A percentile compares a stretch with the other conserved stretches of the same genome.
Evolutionary conservation across 2,888 invertebrate species (phyloP).

Genomic region (Matsumyia berberina): DNA sequence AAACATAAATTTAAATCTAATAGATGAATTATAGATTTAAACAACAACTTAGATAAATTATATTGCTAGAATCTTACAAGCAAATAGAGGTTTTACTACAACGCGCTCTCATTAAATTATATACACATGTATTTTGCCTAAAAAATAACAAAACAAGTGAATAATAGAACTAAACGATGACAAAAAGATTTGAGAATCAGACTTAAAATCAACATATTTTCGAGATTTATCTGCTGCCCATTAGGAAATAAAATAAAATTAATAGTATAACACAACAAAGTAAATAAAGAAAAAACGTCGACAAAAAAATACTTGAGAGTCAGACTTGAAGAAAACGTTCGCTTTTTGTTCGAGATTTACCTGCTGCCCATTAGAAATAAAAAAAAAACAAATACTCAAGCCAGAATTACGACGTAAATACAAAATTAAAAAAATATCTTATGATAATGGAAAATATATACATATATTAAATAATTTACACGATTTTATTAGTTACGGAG

Average conservation of each 20-base stretch:
- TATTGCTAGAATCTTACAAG: conserved; percentile 44
- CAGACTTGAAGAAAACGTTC: conserved; percentile 18
- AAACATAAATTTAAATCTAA: conserved; percentile 19
- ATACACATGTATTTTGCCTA: conserved; percentile 48
- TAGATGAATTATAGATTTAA: conserved; percentile 56
- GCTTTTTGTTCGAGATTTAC: conserved; percentile 14
- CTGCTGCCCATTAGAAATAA: conserved; percentile 17
- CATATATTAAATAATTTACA: background rate
- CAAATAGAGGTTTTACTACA: conserved; percentile 49
- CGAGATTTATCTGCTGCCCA: too few species aligned
- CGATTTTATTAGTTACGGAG: too few species aligned
- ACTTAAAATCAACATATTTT: too few species aligned
- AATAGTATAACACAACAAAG: background rate
- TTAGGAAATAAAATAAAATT: too few species aligned
- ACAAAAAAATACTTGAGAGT: conserved; percentile 27
- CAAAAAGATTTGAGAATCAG: too few species aligned
- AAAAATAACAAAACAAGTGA: conserved; percentile 9
- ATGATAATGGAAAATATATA: background rate
- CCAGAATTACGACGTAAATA: background rate
- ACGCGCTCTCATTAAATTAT: conserved; percentile 43
- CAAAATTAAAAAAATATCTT: background rate
- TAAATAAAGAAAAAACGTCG: conserved; percentile 28
- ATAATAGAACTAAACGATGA: too few species aligned
- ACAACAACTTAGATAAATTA: conserved; percentile 36
- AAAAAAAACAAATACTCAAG: conserved; percentile 11